These are phyloP conservation scores for Leptura quadrifasciata DNA, from an alignment of 2,888 invertebrate species.

Conservation along the genomic window DNA sequence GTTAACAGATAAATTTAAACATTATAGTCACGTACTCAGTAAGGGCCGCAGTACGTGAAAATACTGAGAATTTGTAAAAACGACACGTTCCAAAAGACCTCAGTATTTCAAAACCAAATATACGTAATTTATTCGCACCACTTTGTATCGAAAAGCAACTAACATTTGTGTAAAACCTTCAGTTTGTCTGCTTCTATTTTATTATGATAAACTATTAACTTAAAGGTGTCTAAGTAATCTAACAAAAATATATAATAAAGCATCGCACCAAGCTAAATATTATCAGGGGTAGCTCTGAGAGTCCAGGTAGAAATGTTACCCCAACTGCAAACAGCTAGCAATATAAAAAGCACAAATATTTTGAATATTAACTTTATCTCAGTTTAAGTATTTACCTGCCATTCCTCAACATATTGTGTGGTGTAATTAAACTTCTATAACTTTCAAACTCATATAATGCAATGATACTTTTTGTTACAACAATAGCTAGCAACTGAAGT, in stretches of 20 bases:
- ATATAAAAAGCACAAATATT: background rate
- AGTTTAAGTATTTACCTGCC: background rate
- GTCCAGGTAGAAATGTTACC: background rate
- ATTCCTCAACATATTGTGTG: background rate
- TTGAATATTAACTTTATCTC: background rate
- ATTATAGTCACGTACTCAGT: conserved; percentile 5
- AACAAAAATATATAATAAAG: too few relatives aligned
- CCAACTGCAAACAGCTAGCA: background rate
- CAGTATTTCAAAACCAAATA: background rate
- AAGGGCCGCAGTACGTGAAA: background rate
- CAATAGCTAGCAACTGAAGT: conserved; percentile 11
- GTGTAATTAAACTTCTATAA: background rate
- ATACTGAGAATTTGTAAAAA: background rate
- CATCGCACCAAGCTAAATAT: too few relatives aligned
- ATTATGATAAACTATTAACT: too few relatives aligned
- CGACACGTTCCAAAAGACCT: background rate
- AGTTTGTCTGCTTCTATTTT: too few relatives aligned
- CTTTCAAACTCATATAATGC: background rate
- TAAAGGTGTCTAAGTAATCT: too few relatives aligned
- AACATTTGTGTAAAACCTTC: too few relatives aligned
- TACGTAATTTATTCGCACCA: too few relatives aligned
- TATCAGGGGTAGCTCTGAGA: background rate
- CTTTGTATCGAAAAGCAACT: too few relatives aligned
- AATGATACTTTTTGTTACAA: conserved; percentile 6
- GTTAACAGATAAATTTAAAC: conserved; percentile 1